Evolutionary conservation across 2,113 vertebrate genomes (phyloP).

Genomic region (Tricholaema leucomelas): DNA sequence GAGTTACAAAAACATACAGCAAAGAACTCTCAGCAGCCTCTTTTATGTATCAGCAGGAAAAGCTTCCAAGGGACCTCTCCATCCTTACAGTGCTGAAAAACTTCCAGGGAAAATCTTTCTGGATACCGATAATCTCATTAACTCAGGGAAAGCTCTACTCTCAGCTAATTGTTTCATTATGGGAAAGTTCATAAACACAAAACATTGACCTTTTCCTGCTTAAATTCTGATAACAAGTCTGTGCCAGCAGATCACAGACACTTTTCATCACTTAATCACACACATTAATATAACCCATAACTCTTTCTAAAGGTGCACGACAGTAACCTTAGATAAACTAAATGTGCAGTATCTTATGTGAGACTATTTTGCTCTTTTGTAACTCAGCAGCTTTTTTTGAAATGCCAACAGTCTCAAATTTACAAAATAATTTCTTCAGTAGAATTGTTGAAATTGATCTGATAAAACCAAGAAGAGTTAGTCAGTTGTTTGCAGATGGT

Average conservation of each 20-base stretch:
- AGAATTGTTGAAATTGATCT: neutral
- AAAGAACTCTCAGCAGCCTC: neutral
- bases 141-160: neutral
- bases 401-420: neutral
- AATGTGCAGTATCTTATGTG: neutral
- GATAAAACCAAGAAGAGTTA: neutral
- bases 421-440: neutral
- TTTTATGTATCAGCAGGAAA: slow-evolving; percentile 30
- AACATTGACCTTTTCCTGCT: neutral
- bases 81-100: slow-evolving; percentile 54
- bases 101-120: slow-evolving; percentile 46
- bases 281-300: neutral
- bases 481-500: neutral
- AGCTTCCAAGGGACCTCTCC: slow-evolving; percentile 57
- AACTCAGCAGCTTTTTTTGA: neutral
- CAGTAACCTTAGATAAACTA: neutral
- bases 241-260: neutral
- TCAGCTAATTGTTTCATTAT: neutral
- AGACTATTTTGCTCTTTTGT: neutral
- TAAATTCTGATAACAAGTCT: neutral
- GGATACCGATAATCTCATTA: neutral
- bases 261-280: neutral
- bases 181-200: neutral
- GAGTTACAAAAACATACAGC: slow-evolving; percentile 20
- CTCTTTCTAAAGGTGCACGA: neutral